Evolutionary conservation across 2,888 invertebrate species (phyloP).

Genomic region (Stratiomys singularior): DNA sequence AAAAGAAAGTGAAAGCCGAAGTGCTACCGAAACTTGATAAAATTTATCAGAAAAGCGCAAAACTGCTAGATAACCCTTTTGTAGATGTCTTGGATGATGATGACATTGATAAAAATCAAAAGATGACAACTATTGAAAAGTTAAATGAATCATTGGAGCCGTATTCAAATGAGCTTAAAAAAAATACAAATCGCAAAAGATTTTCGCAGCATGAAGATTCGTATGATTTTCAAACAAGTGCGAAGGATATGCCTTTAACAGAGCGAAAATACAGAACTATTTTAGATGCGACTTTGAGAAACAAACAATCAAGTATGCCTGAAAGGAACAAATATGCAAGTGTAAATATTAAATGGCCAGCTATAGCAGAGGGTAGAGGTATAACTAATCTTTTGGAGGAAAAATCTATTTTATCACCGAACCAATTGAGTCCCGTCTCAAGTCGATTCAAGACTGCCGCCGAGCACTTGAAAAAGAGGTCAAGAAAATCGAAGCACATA

Average conservation of each 20-base stretch:
- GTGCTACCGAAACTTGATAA: conserved; percentile 18
- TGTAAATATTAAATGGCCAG: background rate
- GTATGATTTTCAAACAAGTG: background rate
- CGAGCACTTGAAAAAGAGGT: background rate
- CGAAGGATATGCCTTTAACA: no score
- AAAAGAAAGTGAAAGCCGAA: conserved; percentile 47
- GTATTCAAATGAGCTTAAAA: background rate
- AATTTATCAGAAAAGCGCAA: conserved; percentile 46
- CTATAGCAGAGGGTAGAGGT: background rate
- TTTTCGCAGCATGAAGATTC: background rate
- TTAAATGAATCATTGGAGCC: conserved; percentile 46
- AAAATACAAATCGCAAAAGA: background rate
- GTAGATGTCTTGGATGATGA: conserved; percentile 14
- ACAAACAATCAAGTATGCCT: background rate
- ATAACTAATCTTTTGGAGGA: background rate
- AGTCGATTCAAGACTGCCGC: background rate
- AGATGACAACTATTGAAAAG: conserved; percentile 45
- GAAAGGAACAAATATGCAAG: background rate
- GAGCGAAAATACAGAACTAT: background rate
- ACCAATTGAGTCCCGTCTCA: background rate
- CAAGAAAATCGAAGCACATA: background rate
- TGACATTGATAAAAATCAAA: conserved; percentile 40
- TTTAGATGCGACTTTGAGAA: background rate
- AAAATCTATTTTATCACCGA: background rate
- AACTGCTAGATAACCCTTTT: conserved; percentile 30